A percentile compares a stretch with the other conserved stretches of the same genome.
Evolutionary conservation across 2,797 vertebrate species (phyloP).

Genomic region (Chanos chanos): DNA sequence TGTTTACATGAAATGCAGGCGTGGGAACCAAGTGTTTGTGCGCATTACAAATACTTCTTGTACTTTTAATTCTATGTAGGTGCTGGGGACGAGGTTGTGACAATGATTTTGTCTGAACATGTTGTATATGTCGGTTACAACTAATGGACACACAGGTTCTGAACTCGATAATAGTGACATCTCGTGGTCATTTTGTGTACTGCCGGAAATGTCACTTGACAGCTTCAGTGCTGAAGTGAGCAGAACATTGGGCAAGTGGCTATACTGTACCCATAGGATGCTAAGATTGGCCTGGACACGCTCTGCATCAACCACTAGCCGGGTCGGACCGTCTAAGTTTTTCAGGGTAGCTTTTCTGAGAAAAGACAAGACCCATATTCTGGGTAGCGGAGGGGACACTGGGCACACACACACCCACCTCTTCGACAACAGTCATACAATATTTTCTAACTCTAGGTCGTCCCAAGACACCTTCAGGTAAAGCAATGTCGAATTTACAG

Average conservation of each 20-base stretch:
- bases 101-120: no score
- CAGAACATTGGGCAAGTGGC: no score
- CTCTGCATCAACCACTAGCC: slow-evolving; percentile 41
- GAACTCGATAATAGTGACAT: slow-evolving; percentile 34
- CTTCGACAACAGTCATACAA: slow-evolving; percentile 29
- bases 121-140: no score
- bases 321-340: slow-evolving; percentile 26
- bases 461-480: slow-evolving; percentile 61
- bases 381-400: slow-evolving; percentile 20
- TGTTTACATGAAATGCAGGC: no score
- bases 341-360: slow-evolving; percentile 25
- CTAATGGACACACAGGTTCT: no score
- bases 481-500: slow-evolving; percentile 36
- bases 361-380: slow-evolving; percentile 6
- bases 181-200: slow-evolving; percentile 34
- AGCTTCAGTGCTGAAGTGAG: slow-evolving; percentile 12
- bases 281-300: slow-evolving; percentile 55
- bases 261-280: slow-evolving; percentile 52
- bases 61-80: no score
- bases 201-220: slow-evolving; percentile 13
- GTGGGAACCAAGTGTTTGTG: no score
- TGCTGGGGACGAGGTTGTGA: no score
- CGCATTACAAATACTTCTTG: no score
- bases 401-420: slow-evolving; percentile 22
- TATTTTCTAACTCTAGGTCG: slow-evolving; percentile 25